These are phyloP conservation scores for Vidua chalybeata DNA, from an alignment of 2,113 vertebrate genomes.

Conservation along the genomic window DNA sequence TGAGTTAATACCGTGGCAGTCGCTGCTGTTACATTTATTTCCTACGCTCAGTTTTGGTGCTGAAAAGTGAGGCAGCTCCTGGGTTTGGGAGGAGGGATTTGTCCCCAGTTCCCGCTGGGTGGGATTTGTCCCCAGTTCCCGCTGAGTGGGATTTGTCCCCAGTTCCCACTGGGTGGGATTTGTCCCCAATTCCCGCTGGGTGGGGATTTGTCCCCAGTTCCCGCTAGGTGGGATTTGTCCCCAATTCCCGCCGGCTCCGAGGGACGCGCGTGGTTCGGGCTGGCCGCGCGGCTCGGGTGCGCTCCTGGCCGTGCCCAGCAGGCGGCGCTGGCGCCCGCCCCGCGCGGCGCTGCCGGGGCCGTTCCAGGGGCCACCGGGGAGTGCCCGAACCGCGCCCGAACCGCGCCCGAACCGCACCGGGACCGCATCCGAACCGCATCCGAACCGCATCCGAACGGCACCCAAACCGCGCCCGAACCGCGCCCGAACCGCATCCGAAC, in stretches of 20 bases:
- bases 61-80: fast-evolving
- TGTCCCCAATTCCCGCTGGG: too few species aligned
- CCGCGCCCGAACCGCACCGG: background rate
- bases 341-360: too few species aligned
- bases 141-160: too few species aligned
- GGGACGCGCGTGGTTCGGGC: background rate
- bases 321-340: background rate
- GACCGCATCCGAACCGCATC: too few species aligned
- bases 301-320: background rate
- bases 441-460: too few species aligned
- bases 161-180: fast-evolving
- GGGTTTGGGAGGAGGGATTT: background rate
- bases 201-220: too few species aligned
- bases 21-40: background rate
- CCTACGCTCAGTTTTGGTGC: fast-evolving
- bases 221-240: too few species aligned
- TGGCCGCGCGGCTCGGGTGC: background rate
- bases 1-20: background rate
- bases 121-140: background rate
- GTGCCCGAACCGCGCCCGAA: too few species aligned
- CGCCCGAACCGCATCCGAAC: too few species aligned
- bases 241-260: too few species aligned
- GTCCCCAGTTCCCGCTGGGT: fast-evolving
- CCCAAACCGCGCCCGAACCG: too few species aligned
- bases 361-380: background rate